Conservation (phyloP, 2,113 vertebrate species). For the Cervus canadensis region DNA sequence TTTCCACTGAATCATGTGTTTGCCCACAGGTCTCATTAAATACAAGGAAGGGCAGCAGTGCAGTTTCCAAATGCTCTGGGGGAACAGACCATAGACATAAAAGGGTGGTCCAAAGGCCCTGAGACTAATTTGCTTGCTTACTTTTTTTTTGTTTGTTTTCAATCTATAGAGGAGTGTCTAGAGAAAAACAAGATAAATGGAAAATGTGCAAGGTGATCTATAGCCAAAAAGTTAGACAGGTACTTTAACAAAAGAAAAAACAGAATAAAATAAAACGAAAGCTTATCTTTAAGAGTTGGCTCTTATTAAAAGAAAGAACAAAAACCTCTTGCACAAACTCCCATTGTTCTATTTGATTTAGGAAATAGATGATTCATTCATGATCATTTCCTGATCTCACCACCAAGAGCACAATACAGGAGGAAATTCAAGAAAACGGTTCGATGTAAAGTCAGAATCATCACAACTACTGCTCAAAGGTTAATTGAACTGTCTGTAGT, state of each 20-base stretch:
- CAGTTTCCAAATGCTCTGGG: slow-evolving; percentile 67
- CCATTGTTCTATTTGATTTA: slow-evolving; percentile 47
- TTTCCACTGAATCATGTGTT: slow-evolving; percentile 83
- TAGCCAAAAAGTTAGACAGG: background rate
- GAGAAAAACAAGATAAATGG: fast-evolving
- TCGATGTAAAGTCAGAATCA: background rate
- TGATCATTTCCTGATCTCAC: slow-evolving; percentile 5
- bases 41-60: slow-evolving; percentile 69
- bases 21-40: slow-evolving; percentile 83
- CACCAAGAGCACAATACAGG: fast-evolving
- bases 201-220: background rate
- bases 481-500: slow-evolving; percentile 54
- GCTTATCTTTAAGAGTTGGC: background rate
- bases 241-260: background rate
- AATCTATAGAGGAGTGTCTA: slow-evolving; percentile 13
- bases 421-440: slow-evolving; percentile 31
- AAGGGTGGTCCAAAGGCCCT: slow-evolving; percentile 43
- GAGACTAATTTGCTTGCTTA: slow-evolving; percentile 7
- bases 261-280: background rate
- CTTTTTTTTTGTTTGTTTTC: background rate
- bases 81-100: slow-evolving; percentile 47
- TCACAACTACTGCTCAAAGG: slow-evolving; percentile 7
- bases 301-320: background rate
- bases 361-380: slow-evolving; percentile 44
- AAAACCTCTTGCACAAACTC: background rate